Evolutionary conservation across 2,888 invertebrate genomes (phyloP).

Genomic region (Hymenopus coronatus): DNA sequence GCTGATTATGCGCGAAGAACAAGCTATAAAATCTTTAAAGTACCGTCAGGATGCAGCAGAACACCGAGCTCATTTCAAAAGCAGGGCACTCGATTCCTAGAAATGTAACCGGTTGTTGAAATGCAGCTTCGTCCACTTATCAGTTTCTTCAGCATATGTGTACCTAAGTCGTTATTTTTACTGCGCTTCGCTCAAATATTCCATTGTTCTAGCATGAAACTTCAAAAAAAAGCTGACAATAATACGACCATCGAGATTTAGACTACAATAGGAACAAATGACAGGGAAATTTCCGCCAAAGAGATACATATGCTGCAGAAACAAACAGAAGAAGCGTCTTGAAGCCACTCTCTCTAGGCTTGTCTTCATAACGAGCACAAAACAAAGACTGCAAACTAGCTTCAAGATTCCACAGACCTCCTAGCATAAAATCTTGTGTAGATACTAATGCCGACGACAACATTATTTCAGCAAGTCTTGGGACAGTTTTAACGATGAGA

Average conservation of each 20-base stretch:
- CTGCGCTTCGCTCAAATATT: not conserved
- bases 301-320: not conserved
- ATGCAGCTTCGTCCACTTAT: not conserved
- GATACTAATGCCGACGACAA: too few species aligned
- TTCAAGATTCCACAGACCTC: not conserved
- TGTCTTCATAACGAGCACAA: not conserved
- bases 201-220: not conserved
- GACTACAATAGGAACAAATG: not conserved
- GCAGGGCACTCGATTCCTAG: not conserved
- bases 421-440: not conserved
- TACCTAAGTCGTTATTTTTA: not conserved
- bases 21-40: not conserved
- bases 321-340: not conserved
- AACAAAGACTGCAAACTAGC: not conserved
- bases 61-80: not conserved
- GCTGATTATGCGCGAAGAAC: not conserved
- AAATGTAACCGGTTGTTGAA: not conserved
- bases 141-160: not conserved
- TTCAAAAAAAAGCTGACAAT: not conserved
- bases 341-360: not conserved
- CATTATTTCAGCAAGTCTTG: not conserved
- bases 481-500: not conserved
- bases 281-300: not conserved
- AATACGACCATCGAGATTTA: not conserved
- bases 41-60: not conserved